These are phyloP conservation scores for Gopherus evgoodei DNA, from an alignment of 2,113 vertebrate species.

Conservation along the genomic window DNA sequence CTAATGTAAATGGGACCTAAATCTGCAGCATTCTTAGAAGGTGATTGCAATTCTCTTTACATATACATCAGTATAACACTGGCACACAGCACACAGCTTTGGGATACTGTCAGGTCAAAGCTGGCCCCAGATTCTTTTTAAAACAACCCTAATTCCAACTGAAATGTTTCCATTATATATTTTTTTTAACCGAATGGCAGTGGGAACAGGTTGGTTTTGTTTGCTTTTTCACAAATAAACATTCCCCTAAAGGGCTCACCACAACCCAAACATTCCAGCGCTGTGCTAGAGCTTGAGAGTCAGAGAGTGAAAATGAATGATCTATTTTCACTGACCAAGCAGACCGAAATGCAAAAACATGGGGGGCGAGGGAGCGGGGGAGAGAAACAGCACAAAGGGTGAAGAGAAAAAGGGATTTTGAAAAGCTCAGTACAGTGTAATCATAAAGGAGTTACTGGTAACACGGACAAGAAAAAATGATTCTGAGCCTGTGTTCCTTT, in stretches of 20 bases:
- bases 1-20: background rate
- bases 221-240: background rate
- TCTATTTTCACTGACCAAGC: constrained; percentile 50
- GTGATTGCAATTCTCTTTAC: background rate
- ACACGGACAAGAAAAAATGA: background rate
- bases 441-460: background rate
- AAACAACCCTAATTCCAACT: constrained; percentile 44
- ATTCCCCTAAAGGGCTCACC: constrained; percentile 67
- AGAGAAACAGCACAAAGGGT: constrained; percentile 25
- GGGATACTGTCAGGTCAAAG: constrained; percentile 33
- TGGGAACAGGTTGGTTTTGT: background rate
- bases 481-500: fast-evolving
- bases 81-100: background rate
- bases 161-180: constrained; percentile 71
- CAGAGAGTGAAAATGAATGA: constrained; percentile 35
- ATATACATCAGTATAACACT: background rate
- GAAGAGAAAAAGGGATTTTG: constrained; percentile 1
- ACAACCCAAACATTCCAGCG: constrained; percentile 62
- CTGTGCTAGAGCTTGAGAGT: constrained; percentile 64
- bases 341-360: constrained; percentile 12
- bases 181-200: constrained; percentile 68
- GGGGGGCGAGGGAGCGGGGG: background rate
- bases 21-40: background rate
- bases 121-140: constrained; percentile 24
- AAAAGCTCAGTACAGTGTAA: background rate